Base-by-base conservation (phyloP, 2,113 vertebrate species). In the Pachycephala philippinensis region DNA sequence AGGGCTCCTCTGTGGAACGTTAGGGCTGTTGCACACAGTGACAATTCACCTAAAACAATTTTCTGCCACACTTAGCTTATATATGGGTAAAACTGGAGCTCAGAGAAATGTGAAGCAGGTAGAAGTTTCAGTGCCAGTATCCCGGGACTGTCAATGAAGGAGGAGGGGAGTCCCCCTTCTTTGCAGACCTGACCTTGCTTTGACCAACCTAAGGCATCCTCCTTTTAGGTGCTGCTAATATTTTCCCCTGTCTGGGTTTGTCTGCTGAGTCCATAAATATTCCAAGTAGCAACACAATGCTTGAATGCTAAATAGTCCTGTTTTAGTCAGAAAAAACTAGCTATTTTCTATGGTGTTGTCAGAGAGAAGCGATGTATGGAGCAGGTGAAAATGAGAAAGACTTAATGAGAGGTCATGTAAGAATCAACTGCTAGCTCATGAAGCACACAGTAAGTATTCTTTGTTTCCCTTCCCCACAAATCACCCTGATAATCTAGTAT, bases 141-240 rank as follows among this genome's bases (percentile, higher is more conserved):
- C 11, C 13, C 15, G 75, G 24, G 13, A 52, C 9, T 26, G 17
- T 63, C 42, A 52, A 0, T 35, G 68, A 84, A 47, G 1, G 2
- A 18, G 30, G 24, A 31, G 27, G 11, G 14, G 37, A 54, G 12
- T 75, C 6, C 2, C 2, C 0, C 0, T 12, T 81, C 11, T 19
- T 59, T 63, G 37, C 8, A 61, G 33, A 56, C 11, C 6, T 56
- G 33, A 17, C 61, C 47, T 84, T 66, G 12, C 20, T 63, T 35
- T 84, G 60, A 42, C 20, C 47, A 70, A 6, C 27, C 4, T 19
- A 37, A 50, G 20, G 10, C 21, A 70, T 11, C 16, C 18, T 81
- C 18, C 44, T 86, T 60, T 44, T 0, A 53, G 27, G 18, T 59
- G 23, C 54, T 90, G 40, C 37, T 72, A n/a, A 21, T 72, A 66